Evolutionary conservation across 2,888 invertebrate species (phyloP).

Genomic region (Cephus rjabovi): DNA sequence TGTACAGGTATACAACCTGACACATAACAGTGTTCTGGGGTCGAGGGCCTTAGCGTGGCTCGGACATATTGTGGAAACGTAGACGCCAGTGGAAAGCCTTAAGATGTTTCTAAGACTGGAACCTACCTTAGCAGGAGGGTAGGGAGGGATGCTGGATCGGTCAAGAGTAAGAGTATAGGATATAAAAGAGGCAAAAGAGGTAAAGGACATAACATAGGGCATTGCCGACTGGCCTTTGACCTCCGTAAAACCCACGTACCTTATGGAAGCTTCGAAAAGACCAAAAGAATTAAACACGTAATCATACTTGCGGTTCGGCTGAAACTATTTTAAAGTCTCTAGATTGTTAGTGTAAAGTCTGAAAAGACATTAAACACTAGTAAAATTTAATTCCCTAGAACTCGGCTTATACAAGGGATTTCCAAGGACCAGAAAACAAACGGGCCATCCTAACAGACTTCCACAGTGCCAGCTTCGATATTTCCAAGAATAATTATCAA

Average conservation of each 20-base stretch:
- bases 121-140: background rate
- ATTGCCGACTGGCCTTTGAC: conserved; percentile 18
- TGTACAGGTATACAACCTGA: conserved; percentile 48
- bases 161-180: conserved; percentile 33
- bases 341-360: background rate
- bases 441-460: background rate
- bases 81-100: conserved; percentile 10
- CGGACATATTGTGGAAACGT: conserved; percentile 15
- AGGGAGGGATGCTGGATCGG: conserved; percentile 31
- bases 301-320: background rate
- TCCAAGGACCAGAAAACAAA: background rate
- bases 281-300: background rate
- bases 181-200: conserved; percentile 23
- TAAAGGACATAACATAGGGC: conserved; percentile 1
- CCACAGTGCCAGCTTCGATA: background rate
- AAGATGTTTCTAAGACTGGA: conserved; percentile 10
- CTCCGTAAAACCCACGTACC: conserved; percentile 20
- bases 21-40: conserved; percentile 49
- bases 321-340: background rate
- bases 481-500: background rate
- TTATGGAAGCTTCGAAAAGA: conserved; percentile 2
- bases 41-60: conserved; percentile 35
- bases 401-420: background rate
- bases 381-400: background rate
- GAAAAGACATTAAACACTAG: background rate